Conservation (phyloP, 2,888 invertebrate genomes). For the Salticus scenicus region DNA sequence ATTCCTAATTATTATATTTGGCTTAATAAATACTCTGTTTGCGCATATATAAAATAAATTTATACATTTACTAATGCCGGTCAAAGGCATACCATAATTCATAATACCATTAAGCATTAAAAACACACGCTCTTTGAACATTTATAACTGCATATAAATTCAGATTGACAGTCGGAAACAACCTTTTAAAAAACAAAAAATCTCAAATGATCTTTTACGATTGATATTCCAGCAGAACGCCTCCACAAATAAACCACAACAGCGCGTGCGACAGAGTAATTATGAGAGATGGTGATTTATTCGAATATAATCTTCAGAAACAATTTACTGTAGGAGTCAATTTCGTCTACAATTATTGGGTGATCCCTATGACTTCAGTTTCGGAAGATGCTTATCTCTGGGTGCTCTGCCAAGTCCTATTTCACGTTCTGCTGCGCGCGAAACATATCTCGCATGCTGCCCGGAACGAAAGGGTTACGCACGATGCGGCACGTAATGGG, state of each 20-base stretch:
- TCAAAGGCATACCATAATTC: no score
- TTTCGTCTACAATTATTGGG: background rate
- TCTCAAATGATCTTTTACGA: no score
- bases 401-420: conserved; percentile 17
- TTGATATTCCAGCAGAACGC: no score
- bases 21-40: no score
- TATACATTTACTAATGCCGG: no score
- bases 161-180: no score
- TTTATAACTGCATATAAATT: no score
- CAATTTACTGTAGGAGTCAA: background rate
- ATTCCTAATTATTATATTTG: no score
- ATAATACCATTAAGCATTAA: no score
- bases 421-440: conserved; percentile 53
- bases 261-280: background rate
- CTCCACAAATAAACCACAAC: background rate
- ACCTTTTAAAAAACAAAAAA: no score
- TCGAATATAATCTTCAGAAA: background rate
- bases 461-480: conserved; percentile 58
- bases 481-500: conserved; percentile 56
- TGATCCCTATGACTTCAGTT: background rate
- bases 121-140: no score
- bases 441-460: background rate
- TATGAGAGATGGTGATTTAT: background rate
- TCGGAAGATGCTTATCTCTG: background rate
- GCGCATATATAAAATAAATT: no score